Evolutionary conservation across 1,140 invertebrate genomes (phyloP), one percentile per base, ranked within the genome.

Genomic region (Dendroctonus ponderosae): DNA sequence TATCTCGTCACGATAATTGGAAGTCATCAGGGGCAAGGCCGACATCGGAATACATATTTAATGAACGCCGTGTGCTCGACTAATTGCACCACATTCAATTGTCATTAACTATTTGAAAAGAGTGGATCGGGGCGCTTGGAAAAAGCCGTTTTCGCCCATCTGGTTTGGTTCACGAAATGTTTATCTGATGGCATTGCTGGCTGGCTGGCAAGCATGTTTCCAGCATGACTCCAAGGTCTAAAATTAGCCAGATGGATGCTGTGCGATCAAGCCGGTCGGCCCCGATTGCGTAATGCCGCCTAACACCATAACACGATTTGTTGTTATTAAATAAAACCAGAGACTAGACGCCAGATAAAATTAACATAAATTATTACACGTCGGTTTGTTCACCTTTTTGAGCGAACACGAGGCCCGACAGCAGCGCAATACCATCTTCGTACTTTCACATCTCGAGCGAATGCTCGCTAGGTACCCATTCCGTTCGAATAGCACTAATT

Each of bases 261-360:
- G 26, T 26, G 26, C 26, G 26, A 26, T 26, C 26, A 14, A 52
- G 38, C 53, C 26, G 26, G 26, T 26, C 26, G 26, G 26, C 26
- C 26, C 26, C 26, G 53, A 41, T 56, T 56, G 53, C 39, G 53
- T 56, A 56, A 56, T 40, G 11, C n/a, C 26, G 26, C 7, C 41
- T 56, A 9, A 26, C 53, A 41, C 53, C 53, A 39, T n/a, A 56
- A n/a, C 38, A 11, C 26, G 26, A 26, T 26, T 26, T 26, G 26
- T 26, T 46, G 37, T 56, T 56, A 56, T 56, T 56, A 56, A 56
- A 56, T 40, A 56, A 56, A 56, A 8, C 39, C 15, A 26, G 37
- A 56, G 53, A 56, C 53, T 40, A 56, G 53, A 56, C 53, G 26
- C 41, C 37, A 56, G 53, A 56, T 56, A 56, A 56, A 56, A 56